phyloP scores from a whole-genome alignment of 1,140 invertebrate genomes.

The Brachionus asplanchnoidis region DNA sequence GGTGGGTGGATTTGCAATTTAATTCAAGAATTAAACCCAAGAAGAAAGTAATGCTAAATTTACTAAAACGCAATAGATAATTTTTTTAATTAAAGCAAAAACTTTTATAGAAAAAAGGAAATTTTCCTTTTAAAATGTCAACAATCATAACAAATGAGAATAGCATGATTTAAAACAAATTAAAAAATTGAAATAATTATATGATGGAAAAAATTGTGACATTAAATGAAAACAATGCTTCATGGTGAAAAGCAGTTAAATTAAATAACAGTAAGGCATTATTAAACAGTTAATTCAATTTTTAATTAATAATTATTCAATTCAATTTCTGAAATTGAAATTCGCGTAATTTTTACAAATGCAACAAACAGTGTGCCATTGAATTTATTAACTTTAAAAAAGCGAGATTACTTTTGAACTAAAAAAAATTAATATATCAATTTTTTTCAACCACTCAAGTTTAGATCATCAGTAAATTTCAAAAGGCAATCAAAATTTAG shows the following conservation, averaged over 20 bases:
- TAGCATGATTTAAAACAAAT: not conserved
- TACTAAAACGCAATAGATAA: too few species aligned
- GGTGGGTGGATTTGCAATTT: too few species aligned
- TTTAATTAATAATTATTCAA: not conserved
- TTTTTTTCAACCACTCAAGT: too few species aligned
- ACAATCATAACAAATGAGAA: not conserved
- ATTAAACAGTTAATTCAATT: not conserved
- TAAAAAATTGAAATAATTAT: not conserved
- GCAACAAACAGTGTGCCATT: not conserved
- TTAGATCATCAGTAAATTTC: too few species aligned
- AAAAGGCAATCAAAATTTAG: too few species aligned
- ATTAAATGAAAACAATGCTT: not conserved
- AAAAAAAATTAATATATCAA: too few species aligned
- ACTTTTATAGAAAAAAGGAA: too few species aligned
- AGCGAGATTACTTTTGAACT: too few species aligned
- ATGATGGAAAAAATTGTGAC: not conserved
- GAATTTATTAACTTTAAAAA: not conserved
- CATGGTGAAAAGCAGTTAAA: not conserved
- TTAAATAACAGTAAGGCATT: not conserved
- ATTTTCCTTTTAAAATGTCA: too few species aligned
- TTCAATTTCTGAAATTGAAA: not conserved
- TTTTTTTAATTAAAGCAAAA: too few species aligned
- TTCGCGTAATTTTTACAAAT: not conserved
- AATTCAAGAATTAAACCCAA: too few species aligned
- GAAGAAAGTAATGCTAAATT: too few species aligned